phyloP scores from a whole-genome alignment of 2,797 vertebrate genomes.

The Steatocranus sp. region DNA sequence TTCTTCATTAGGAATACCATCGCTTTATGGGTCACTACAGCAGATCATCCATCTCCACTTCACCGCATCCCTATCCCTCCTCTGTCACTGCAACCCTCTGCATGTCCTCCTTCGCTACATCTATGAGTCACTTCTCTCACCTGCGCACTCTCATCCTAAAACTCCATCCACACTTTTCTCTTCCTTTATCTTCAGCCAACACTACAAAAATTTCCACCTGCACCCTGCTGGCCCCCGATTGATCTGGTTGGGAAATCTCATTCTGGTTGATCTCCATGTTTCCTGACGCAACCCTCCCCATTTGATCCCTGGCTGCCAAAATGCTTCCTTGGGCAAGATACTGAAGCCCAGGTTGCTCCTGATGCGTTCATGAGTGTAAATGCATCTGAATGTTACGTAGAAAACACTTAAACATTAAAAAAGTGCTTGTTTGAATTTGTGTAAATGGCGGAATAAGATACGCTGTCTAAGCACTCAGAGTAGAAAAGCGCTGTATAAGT shows the following conservation, averaged over 20 bases:
- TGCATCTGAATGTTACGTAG: not conserved
- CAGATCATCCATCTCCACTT: not conserved
- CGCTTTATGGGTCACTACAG: not conserved
- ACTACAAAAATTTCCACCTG: not conserved
- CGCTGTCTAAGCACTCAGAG: not conserved
- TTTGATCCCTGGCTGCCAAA: not conserved
- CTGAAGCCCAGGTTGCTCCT: not conserved
- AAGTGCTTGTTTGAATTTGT: not conserved
- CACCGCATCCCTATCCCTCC: not conserved
- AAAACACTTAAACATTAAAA: not conserved
- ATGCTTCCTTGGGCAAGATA: not conserved
- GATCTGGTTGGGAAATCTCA: not conserved
- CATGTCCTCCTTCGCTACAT: not conserved
- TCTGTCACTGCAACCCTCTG: not conserved
- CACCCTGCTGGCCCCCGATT: not conserved
- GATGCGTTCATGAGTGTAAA: not conserved
- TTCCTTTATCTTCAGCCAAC: not conserved
- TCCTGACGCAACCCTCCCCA: not conserved
- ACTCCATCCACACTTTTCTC: not conserved
- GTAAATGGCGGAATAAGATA: not conserved
- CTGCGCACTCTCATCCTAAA: not conserved
- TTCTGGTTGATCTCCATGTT: not conserved
- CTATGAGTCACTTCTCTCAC: not conserved
- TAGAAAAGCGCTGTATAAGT: not conserved
- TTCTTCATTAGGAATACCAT: not conserved